These are phyloP conservation scores for Drosophila ficusphila DNA, from an alignment of 1,140 invertebrate species.

Conservation along the genomic window DNA sequence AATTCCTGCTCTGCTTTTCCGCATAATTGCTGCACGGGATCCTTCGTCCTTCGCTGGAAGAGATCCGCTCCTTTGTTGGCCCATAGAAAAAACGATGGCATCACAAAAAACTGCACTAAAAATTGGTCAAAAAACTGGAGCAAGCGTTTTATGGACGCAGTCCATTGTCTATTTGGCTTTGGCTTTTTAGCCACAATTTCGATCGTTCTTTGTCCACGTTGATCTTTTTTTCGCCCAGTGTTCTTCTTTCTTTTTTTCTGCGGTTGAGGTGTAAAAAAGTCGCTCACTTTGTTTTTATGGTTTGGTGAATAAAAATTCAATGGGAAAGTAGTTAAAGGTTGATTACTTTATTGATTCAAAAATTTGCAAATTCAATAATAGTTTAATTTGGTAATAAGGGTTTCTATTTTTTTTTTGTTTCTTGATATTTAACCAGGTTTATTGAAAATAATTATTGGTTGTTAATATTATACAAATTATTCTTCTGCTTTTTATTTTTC, in stretches of 20 bases:
- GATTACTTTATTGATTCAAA: background rate
- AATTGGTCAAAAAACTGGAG: conserved; percentile 84
- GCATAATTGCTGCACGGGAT: conserved; percentile 55
- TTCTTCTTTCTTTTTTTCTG: conserved; percentile 32
- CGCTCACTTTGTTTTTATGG: conserved; percentile 10
- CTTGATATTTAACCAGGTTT: too few species aligned
- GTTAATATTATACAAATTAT: too few species aligned
- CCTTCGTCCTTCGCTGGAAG: conserved; percentile 27
- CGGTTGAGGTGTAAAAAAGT: conserved; percentile 47
- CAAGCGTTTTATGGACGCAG: conserved; percentile 60
- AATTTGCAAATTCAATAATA: background rate
- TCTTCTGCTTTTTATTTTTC: too few species aligned
- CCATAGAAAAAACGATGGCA: conserved; percentile 42
- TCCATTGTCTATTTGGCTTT: conserved; percentile 32
- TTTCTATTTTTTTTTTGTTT: too few species aligned
- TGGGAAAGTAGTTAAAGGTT: background rate
- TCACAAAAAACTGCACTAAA: conserved; percentile 83
- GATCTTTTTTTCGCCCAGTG: conserved; percentile 20
- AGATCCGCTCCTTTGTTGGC: conserved; percentile 37
- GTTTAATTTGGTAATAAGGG: too few species aligned
- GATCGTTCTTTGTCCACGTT: conserved; percentile 28
- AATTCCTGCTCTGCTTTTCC: conserved; percentile 46
- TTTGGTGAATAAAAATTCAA: background rate
- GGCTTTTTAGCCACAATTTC: conserved; percentile 48
- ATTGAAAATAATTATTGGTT: too few species aligned